Base-by-base conservation (phyloP, 2,888 invertebrate species). In the Blastobasis adustella region DNA sequence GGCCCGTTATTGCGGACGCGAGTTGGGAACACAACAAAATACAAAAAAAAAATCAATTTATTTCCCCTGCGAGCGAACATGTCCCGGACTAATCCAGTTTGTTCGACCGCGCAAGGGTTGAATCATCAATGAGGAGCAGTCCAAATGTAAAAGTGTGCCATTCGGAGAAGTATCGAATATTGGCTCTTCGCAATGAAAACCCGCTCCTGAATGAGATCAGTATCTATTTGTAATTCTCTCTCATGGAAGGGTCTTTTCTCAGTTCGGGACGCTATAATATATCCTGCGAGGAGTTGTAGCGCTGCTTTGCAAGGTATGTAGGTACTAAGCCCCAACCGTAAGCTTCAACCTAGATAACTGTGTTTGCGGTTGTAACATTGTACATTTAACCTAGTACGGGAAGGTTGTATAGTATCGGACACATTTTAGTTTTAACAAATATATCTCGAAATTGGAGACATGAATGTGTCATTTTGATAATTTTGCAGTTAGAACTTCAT, bases 41-140 rank as follows among this genome's bases (percentile, higher is more conserved):
- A 63, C 76, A 79, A 82, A 84, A 23, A 23, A 79, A 82, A 82
- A 79, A 84, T 79, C 82, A 79, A 83, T 85, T 83, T 85, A 84
- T 85, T 86, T 84, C 85, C 84, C 84, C 75, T 71, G 83, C 73
- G 82, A 77, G 72, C 68, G 80, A 79, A 81, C 84, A 82, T 84
- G 86, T 86, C 82, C 84, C 79, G 68, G 60, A 71, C 82, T 87
- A 87, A 87, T 86, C 85, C 80, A 81, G 86, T 86, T 86, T 86
- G 84, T 84, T 78, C 80, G 84, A 78, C 80, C 81, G 85, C 77
- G 79, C 85, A 84, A 83, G 86, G 86, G 86, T 84, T 85, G 86
- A 85, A 86, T 87, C 77, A 75, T 74, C 86, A 86, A 86, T 86
- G 86, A 86, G 85, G 67, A 76, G 71, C 72, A 76, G 79, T 76